Percentiles rank a stretch among this genome's conserved stretches.
Conservation (phyloP, 1,140 invertebrate species). For the Teleopsis dalmanni region DNA sequence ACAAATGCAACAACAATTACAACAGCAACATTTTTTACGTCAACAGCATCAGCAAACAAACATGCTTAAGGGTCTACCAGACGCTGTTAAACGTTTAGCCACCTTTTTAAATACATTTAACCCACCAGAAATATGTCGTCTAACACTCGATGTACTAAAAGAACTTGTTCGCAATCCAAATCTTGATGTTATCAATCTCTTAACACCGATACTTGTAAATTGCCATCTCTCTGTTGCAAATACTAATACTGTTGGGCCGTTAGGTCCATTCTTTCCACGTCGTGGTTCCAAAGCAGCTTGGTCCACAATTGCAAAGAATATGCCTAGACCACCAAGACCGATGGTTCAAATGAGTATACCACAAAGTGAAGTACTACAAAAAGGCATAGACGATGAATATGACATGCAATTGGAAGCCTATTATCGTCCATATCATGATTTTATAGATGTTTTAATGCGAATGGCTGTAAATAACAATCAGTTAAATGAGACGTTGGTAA, state of each 20-base stretch:
- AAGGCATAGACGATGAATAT: slow-evolving; percentile 70
- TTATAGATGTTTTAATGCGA: slow-evolving; percentile 81
- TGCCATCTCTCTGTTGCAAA: slow-evolving; percentile 77
- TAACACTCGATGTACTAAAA: slow-evolving; percentile 74
- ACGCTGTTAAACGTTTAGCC: slow-evolving; percentile 73
- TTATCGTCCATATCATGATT: slow-evolving; percentile 73
- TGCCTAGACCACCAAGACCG: slow-evolving; percentile 61
- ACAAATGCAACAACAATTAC: slow-evolving; percentile 31
- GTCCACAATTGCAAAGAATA: slow-evolving; percentile 36
- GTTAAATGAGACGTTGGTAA: slow-evolving; percentile 39
- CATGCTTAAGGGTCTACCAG: slow-evolving; percentile 70
- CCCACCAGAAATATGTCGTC: slow-evolving; percentile 72
- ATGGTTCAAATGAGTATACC: slow-evolving; percentile 85
- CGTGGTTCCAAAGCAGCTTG: slow-evolving; percentile 33
- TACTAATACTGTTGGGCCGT: slow-evolving; percentile 54
- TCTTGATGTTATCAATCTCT: slow-evolving; percentile 67
- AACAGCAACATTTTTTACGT: slow-evolving; percentile 33
- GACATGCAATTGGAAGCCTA: slow-evolving; percentile 69
- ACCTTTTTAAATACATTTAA: slow-evolving; percentile 86
- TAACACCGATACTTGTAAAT: slow-evolving; percentile 76
- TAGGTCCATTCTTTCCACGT: slow-evolving; percentile 41
- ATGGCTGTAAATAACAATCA: slow-evolving; percentile 60
- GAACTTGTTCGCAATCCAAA: slow-evolving; percentile 79
- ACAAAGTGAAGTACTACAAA: slow-evolving; percentile 52
- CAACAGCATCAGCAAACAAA: slow-evolving; percentile 36